phyloP scores from a whole-genome alignment of 1,140 invertebrate genomes.

The Xylocopa sonorina region DNA sequence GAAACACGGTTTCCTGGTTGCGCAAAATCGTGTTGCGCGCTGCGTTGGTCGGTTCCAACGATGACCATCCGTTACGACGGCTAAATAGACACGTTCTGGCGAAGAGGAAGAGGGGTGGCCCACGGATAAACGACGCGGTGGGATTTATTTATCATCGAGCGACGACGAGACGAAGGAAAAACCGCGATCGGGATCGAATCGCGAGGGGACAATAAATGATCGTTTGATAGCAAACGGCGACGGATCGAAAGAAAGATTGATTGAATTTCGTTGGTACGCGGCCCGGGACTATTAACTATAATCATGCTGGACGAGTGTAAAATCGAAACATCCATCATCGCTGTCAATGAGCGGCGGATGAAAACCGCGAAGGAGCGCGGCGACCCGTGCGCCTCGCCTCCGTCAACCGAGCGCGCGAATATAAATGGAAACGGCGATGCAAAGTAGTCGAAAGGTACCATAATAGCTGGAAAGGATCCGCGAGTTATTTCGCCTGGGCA shows the following conservation, averaged over 20 bases:
- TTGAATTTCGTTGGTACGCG: conserved; percentile 69
- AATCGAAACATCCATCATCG: conserved; percentile 74
- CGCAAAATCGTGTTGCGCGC: not conserved
- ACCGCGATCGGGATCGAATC: conserved; percentile 4
- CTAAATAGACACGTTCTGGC: conserved; percentile 15
- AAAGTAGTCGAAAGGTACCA: conserved; percentile 48
- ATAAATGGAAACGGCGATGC: conserved; percentile 62
- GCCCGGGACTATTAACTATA: conserved; percentile 64
- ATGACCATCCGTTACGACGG: conserved; percentile 11
- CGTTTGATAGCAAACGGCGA: conserved; percentile 43
- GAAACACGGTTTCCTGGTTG: conserved; percentile 1
- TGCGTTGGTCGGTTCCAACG: not conserved
- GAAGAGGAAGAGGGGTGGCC: conserved; percentile 6
- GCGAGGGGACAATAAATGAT: conserved; percentile 45
- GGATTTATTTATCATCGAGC: no score
- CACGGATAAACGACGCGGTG: conserved; percentile 30
- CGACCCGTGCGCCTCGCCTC: conserved; percentile 56
- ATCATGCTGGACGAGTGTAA: conserved; percentile 64
- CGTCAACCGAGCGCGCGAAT: no score
- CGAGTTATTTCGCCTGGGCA: conserved; percentile 24
- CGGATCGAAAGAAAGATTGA: conserved; percentile 67
- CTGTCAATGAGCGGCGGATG: conserved; percentile 68
- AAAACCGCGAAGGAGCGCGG: conserved; percentile 48
- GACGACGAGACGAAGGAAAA: conserved; percentile 8
- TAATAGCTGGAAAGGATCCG: conserved; percentile 47